Evolutionary conservation across 2,113 vertebrate species (phyloP), one percentile per base, ranked within the genome.

Genomic region (Plestiodon gilberti): DNA sequence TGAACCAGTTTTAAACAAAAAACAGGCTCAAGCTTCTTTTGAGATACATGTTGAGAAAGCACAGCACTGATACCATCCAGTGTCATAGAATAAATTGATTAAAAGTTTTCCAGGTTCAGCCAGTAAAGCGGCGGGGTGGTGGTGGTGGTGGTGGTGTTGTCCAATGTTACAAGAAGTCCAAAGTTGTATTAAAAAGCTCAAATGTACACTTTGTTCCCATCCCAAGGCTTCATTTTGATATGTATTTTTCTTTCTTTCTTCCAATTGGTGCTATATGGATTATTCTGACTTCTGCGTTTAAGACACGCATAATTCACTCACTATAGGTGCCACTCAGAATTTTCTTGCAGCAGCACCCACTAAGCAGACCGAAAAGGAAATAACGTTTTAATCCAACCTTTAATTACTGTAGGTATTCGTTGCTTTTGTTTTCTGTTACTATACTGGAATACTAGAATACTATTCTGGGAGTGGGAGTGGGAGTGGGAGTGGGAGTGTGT

Each of bases 161-260:
- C n/a, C n/a, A n/a, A n/a, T n/a, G n/a, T n/a, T n/a, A n/a, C n/a
- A n/a, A 22, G 10, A 67, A 33, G 9, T 83, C 52, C 9, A 33
- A 82, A 15, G 43, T 69, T 30, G 83, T n/a, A 25, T 61, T 59
- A 9, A 18, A 64, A 85, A 9, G n/a, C n/a, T 33, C 28, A 23
- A 57, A 48, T 9, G 69, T 28, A 71, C 17, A 79, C 62, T 30
- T 62, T 35, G 30, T 71, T 28, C 20, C 15, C 25, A 17, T 38
- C 23, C 30, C 57, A 74, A 65, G 80, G 20, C 57, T 43, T 74
- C 22, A 74, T 75, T 84, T 73, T 71, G 3, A 52, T 35, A 75
- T 86, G 73, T 86, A 48, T 23, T 81, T 86, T 86, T 74, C 64
- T 80, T 52, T 67, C 61, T 38, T 67, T 78, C n/a, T 33, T 43